phyloP scores from a whole-genome alignment of 2,888 invertebrate genomes.

The Trachelus iudaicus region DNA sequence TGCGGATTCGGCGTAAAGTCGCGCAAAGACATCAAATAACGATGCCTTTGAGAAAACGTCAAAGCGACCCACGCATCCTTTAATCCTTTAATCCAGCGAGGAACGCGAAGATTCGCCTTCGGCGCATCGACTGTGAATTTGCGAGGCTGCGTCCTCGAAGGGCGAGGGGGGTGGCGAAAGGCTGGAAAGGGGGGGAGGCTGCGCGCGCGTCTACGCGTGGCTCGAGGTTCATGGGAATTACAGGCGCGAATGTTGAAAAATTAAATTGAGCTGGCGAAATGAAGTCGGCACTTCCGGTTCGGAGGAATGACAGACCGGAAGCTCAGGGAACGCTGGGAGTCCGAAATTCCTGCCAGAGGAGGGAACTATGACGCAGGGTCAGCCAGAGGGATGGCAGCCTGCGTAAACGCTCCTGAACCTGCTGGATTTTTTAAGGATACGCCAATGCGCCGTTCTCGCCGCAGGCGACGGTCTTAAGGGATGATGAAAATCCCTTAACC shows the following conservation, averaged over 20 bases:
- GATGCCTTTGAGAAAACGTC: constrained; percentile 20
- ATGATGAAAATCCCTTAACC: neutral
- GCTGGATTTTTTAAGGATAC: neutral
- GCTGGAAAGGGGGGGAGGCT: neutral
- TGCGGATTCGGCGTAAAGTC: neutral
- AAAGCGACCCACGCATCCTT: constrained; percentile 39
- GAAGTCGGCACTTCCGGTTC: neutral
- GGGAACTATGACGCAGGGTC: neutral
- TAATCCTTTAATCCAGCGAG: constrained; percentile 44
- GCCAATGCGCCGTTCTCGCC: neutral
- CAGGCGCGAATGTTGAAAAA: constrained; percentile 33
- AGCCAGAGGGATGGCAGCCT: neutral
- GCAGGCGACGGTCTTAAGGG: neutral
- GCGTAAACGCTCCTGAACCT: neutral
- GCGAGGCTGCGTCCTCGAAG: constrained; percentile 25
- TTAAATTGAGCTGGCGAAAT: constrained; percentile 26
- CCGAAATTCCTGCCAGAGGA: neutral
- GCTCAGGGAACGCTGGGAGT: no score
- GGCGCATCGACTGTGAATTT: constrained; percentile 39
- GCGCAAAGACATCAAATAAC: neutral
- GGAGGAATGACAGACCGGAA: neutral
- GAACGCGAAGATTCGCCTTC: constrained; percentile 24
- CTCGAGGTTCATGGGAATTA: constrained; percentile 28
- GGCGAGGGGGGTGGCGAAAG: neutral
- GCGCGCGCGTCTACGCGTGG: neutral